These are phyloP conservation scores for Amphipoea oculea DNA, from an alignment of 2,888 invertebrate genomes.

Conservation along the genomic window DNA sequence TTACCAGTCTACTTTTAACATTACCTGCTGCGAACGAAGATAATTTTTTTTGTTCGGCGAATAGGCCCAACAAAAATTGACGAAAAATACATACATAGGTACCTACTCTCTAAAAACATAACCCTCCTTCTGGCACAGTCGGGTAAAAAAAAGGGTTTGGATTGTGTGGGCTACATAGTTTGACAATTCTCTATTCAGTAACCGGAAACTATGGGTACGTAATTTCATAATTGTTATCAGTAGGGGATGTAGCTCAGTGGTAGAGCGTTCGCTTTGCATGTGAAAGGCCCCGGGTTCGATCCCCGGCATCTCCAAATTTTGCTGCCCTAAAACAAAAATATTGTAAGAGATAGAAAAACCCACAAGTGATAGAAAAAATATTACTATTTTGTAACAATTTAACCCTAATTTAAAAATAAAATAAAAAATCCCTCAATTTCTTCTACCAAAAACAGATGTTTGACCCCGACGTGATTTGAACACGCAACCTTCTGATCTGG, in stretches of 20 bases:
- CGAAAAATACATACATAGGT: no score
- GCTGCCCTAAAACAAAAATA: neutral
- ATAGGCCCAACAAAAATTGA: no score
- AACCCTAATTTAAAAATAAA: neutral
- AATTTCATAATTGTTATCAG: fast-evolving
- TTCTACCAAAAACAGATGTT: constrained; percentile 2
- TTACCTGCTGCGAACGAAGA: neutral
- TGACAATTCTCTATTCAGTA: neutral
- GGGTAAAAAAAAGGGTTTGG: no score
- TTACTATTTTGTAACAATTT: neutral
- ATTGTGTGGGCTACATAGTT: no score
- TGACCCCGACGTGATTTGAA: constrained; percentile 99
- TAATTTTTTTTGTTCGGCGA: no score
- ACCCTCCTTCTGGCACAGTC: no score
- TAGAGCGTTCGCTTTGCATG: constrained; percentile 99
- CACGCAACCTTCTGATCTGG: constrained; percentile 99
- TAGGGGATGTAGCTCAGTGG: constrained; percentile 97
- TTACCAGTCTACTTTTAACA: neutral
- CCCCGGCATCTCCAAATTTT: constrained; percentile 96
- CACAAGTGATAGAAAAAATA: no score
- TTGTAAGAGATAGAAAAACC: no score
- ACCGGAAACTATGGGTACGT: neutral
- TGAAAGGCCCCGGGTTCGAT: constrained; percentile 99
- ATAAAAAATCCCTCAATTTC: neutral
- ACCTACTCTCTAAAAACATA: no score